phyloP scores from a whole-genome alignment of 2,888 invertebrate genomes.

The Taenaris catops region DNA sequence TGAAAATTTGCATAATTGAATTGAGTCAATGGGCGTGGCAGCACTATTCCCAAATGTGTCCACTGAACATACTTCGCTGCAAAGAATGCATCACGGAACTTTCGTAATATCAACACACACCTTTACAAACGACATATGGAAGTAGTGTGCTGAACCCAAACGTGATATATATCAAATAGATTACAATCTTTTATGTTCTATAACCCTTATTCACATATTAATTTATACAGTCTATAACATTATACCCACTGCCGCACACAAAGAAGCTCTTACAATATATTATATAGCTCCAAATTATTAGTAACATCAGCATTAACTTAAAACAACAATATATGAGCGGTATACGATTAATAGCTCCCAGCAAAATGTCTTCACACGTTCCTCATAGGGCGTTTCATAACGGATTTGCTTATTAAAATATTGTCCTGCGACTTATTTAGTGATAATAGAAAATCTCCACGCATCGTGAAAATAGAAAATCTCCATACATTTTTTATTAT shows the following conservation, averaged over 20 bases:
- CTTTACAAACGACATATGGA: constrained; percentile 40
- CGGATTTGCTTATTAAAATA: no score
- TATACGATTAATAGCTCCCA: constrained; percentile 20
- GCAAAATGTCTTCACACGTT: constrained; percentile 11
- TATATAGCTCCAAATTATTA: constrained; percentile 21
- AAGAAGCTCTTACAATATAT: constrained; percentile 34
- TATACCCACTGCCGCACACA: constrained; percentile 60
- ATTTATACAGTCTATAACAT: constrained; percentile 62
- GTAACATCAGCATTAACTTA: constrained; percentile 38
- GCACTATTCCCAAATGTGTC: constrained; percentile 49
- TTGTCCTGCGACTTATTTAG: no score
- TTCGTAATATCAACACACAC: constrained; percentile 34
- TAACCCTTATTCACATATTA: constrained; percentile 54
- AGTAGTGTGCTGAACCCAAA: constrained; percentile 38
- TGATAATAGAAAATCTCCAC: no score
- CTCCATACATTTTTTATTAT: no score
- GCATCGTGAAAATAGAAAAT: no score
- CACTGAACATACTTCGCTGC: constrained; percentile 48
- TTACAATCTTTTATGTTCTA: constrained; percentile 51
- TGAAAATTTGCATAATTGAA: constrained; percentile 71
- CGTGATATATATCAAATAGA: constrained; percentile 32
- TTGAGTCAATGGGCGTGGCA: constrained; percentile 43
- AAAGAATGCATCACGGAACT: constrained; percentile 47
- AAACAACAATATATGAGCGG: constrained; percentile 42
- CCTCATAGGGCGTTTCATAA: no score